Percentiles rank a stretch among this genome's conserved stretches.
These are phyloP conservation scores for Xestia xanthographa DNA, from an alignment of 2,888 invertebrate genomes.

Conservation along the genomic window DNA sequence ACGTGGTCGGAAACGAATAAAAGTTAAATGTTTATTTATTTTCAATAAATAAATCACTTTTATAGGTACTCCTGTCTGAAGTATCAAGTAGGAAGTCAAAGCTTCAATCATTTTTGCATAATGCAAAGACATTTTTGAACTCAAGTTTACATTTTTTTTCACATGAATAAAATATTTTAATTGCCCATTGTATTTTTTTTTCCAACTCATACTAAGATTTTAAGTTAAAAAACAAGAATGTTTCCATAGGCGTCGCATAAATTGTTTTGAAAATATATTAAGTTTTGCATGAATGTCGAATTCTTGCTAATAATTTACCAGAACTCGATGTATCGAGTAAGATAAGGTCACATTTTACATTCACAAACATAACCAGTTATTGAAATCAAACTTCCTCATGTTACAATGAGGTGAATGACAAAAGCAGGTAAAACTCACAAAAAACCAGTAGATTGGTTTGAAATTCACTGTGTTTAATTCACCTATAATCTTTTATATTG, in stretches of 20 bases:
- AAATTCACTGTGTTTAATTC: slow-evolving; percentile 5
- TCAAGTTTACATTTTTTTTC: background rate
- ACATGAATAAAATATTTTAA: slow-evolving; percentile 20
- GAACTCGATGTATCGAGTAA: background rate
- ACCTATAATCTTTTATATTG: background rate
- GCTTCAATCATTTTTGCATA: background rate
- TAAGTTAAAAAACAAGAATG: background rate
- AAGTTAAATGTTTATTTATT: background rate
- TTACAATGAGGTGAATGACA: background rate
- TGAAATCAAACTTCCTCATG: slow-evolving; percentile 16
- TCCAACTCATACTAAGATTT: background rate
- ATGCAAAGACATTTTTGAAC: slow-evolving; percentile 17
- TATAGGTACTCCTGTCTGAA: slow-evolving; percentile 1
- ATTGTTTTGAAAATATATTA: slow-evolving; percentile 22
- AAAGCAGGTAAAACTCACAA: background rate
- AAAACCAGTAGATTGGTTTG: background rate
- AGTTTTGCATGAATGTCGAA: background rate
- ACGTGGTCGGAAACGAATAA: slow-evolving; percentile 19
- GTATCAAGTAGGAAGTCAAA: slow-evolving; percentile 30
- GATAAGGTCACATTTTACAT: background rate
- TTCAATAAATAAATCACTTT: slow-evolving; percentile 10
- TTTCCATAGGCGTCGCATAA: slow-evolving; percentile 14
- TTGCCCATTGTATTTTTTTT: slow-evolving; percentile 31
- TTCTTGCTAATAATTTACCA: slow-evolving; percentile 14
- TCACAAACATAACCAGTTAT: background rate